Base-by-base conservation (phyloP, 2,113 vertebrate species). In the Lichenostomus cassidix region DNA sequence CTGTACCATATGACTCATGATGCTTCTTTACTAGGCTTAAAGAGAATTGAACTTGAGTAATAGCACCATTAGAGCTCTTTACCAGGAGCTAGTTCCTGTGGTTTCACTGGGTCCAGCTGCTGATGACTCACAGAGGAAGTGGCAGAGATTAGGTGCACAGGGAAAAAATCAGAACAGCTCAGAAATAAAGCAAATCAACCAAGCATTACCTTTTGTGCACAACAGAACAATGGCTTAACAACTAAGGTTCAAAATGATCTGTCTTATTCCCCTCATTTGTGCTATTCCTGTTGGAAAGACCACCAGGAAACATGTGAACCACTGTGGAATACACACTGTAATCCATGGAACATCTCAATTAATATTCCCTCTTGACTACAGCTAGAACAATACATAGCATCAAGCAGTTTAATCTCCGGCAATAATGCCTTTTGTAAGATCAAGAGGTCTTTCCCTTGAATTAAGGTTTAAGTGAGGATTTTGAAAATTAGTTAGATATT, bases 141-240 rank as follows among this genome's bases (percentile, higher is more conserved):
- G 90, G 97, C 96, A 97, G 98, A 98, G 98, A 98, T 98, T 98
- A 98, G 97, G 96, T 97, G 96, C 96, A 95, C 70, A 79, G 87
- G 95, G 90, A 95, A 97, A 90, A 95, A 96, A 97, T 97, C 96
- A 97, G 97, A 98, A 97, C 96, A 96, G 97, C 92, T 92, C 95
- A 97, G 97, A 97, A 97, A 97, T 98, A 98, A 99, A 99, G 98
- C 98, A 98, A 99, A 98, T 98, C 99, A 99, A 98, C 98, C 98
- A 99, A 99, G 99, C 99, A 99, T 99, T 98, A 98, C 98, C 98
- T 99, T 99, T 99, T 99, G 98, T 99, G 98, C 98, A 97, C 97
- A 97, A 97, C 95, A 97, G 98, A 98, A 99, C 99, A 99, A 99
- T 98, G 97, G 98, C 97, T 98, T 97, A 97, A 98, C 98, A 98